A percentile compares a stretch with the other conserved stretches of the same genome.
Conservation (phyloP, 2,113 vertebrate species). For the Ancistrus triradiatus region DNA sequence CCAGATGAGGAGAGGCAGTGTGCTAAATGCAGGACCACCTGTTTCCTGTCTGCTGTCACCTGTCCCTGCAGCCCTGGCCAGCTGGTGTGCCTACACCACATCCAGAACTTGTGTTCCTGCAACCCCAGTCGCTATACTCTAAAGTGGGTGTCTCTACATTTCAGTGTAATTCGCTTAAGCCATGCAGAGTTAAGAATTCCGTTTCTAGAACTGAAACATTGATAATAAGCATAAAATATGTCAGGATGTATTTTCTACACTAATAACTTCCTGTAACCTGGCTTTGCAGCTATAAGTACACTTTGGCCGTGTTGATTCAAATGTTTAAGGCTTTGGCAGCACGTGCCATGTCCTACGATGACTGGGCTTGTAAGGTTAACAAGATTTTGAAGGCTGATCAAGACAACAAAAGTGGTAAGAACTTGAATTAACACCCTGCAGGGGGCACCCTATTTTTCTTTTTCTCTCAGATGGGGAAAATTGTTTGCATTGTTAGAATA, state of each 20-base stretch:
- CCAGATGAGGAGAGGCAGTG: constrained; percentile 94
- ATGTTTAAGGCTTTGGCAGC: constrained; percentile 79
- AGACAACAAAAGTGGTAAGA: constrained; percentile 81
- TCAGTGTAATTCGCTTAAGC: too few species aligned
- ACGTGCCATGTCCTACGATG: constrained; percentile 83
- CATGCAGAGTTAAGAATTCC: too few species aligned
- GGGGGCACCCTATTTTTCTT: neutral
- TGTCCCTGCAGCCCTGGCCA: constrained; percentile 81
- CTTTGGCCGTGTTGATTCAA: constrained; percentile 80
- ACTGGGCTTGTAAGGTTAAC: constrained; percentile 80
- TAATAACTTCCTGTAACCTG: neutral
- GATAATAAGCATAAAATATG: constrained; percentile 1
- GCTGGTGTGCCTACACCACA: constrained; percentile 85
- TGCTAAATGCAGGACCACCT: constrained; percentile 90
- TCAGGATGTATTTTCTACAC: neutral
- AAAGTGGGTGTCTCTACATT: constrained; percentile 75
- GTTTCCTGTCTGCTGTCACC: constrained; percentile 91
- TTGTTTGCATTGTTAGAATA: neutral
- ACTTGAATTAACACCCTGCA: neutral
- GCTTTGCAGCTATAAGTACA: constrained; percentile 80
- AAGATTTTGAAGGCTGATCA: constrained; percentile 83
- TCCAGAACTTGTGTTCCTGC: constrained; percentile 82
- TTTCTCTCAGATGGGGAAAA: neutral
- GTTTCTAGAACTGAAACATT: too few species aligned
- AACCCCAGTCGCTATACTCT: constrained; percentile 75